Evolutionary conservation across 2,113 vertebrate genomes (phyloP).

Genomic region (Phalacrocorax brasilianus): DNA sequence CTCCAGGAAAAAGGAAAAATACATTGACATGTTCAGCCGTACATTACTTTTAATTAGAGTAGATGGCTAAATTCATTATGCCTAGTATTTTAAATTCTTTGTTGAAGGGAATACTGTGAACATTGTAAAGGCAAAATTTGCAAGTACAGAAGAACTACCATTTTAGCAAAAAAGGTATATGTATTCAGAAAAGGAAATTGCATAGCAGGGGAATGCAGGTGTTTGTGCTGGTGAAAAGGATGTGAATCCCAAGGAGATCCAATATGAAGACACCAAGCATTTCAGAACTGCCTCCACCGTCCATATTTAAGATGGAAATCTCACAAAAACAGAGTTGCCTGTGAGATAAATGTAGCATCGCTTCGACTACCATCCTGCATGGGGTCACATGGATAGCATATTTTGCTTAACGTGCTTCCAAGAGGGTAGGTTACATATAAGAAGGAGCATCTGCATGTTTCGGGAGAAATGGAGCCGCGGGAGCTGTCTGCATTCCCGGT

Average conservation of each 20-base stretch:
- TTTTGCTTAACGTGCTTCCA: neutral
- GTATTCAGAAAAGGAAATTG: neutral
- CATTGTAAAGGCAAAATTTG: neutral
- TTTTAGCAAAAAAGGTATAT: neutral
- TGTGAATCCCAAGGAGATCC: neutral
- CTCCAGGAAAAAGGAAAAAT: neutral
- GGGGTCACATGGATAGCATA: accelerated
- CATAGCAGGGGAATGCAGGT: neutral
- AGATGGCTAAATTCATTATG: neutral
- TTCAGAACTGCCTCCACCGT: neutral
- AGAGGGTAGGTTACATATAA: neutral
- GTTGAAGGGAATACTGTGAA: neutral
- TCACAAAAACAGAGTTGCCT: neutral
- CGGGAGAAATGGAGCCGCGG: accelerated
- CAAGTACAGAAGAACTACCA: neutral
- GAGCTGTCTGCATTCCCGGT: neutral
- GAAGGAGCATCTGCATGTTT: neutral
- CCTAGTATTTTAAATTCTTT: neutral
- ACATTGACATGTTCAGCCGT: neutral
- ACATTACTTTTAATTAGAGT: neutral
- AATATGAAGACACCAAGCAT: neutral
- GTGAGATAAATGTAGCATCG: neutral
- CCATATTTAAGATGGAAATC: neutral
- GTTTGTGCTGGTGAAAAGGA: neutral
- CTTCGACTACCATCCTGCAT: neutral